Conservation (phyloP, 1,140 invertebrate genomes). For the Megathymus violae region DNA sequence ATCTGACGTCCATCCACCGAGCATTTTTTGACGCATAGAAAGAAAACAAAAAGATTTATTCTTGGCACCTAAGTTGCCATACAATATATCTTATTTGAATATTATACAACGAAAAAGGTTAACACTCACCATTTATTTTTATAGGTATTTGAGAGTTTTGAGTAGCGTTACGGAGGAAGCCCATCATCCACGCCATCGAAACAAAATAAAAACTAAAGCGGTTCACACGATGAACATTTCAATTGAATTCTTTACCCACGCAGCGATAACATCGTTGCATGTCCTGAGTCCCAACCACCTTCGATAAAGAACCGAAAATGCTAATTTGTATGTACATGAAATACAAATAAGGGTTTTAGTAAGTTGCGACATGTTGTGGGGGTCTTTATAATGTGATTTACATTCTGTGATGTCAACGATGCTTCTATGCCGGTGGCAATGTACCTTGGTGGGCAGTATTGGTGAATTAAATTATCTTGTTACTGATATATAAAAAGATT, state of each 20-base stretch:
- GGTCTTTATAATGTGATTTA: conserved; percentile 6
- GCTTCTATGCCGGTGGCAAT: background rate
- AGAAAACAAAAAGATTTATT: too few species aligned
- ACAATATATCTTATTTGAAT: too few species aligned
- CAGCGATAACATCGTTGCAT: conserved; percentile 25
- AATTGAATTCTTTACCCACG: conserved; percentile 22
- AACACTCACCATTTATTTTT: too few species aligned
- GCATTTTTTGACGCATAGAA: too few species aligned
- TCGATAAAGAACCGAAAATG: conserved; percentile 34
- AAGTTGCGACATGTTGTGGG: background rate
- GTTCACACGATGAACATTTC: conserved; percentile 17
- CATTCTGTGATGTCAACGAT: background rate
- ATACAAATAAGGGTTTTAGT: conserved; percentile 27
- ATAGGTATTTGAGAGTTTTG: too few species aligned
- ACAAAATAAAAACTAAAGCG: background rate
- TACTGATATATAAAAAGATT: too few species aligned
- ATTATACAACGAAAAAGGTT: too few species aligned
- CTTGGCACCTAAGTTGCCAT: too few species aligned
- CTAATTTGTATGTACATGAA: conserved; percentile 28
- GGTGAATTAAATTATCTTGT: too few species aligned
- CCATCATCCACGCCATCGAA: background rate
- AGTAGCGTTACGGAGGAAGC: too few species aligned
- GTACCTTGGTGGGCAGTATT: too few species aligned
- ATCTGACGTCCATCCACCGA: too few species aligned
- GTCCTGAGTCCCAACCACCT: conserved; percentile 12